These are phyloP conservation scores for Mirza zaza DNA, from an alignment of 2,113 vertebrate species.

Conservation along the genomic window DNA sequence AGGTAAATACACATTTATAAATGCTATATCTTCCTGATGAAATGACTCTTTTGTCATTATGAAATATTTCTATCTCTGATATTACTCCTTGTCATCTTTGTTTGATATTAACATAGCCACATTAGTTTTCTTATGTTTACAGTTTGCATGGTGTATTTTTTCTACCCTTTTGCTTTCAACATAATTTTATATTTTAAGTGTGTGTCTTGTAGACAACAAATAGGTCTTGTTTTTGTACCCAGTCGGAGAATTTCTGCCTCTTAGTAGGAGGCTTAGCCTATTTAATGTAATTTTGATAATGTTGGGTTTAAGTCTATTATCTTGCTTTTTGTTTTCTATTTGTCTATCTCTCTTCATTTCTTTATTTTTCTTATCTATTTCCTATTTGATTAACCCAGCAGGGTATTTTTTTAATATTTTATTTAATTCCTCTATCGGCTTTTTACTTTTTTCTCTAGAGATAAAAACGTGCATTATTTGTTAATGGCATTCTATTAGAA, in stretches of 20 bases:
- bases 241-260: neutral
- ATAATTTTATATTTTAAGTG: neutral
- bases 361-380: constrained; percentile 28
- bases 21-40: neutral
- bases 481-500: neutral
- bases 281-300: neutral
- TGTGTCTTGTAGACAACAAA: neutral
- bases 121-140: neutral
- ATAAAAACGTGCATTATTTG: constrained; percentile 29
- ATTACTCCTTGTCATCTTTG: neutral
- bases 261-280: neutral
- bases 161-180: neutral
- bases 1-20: neutral
- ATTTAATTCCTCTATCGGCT: neutral
- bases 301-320: neutral
- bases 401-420: neutral
- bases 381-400: neutral
- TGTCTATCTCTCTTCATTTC: neutral
- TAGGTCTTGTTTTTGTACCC: neutral
- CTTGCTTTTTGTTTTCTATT: neutral
- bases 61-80: neutral
- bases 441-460: neutral
- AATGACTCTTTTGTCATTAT: neutral
- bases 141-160: neutral
- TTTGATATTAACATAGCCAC: neutral